A percentile compares a stretch with the other conserved stretches of the same genome.
phyloP scores from a whole-genome alignment of 1,140 invertebrate species.

The Octopus bimaculoides region DNA sequence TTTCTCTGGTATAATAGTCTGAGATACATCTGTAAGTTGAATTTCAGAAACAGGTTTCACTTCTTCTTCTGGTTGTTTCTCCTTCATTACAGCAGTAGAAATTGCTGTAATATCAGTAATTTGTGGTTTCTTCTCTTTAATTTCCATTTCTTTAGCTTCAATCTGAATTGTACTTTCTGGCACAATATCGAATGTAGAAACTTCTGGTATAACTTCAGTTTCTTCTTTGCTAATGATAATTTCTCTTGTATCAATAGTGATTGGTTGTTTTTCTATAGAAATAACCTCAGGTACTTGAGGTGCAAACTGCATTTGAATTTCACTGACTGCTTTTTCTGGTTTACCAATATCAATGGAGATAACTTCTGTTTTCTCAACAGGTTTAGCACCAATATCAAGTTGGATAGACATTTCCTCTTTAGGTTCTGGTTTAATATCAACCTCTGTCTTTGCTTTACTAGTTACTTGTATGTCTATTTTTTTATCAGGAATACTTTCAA shows the following conservation, averaged over 20 bases:
- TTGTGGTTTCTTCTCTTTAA: neutral
- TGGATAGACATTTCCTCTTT: neutral
- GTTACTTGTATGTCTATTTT: neutral
- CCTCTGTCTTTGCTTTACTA: neutral
- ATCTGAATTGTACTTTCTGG: neutral
- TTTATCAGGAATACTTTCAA: neutral
- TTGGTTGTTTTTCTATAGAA: conserved; percentile 17
- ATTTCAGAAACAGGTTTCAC: conserved; percentile 6
- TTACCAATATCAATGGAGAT: conserved; percentile 3
- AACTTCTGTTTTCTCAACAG: neutral
- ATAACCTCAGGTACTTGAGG: conserved; percentile 6
- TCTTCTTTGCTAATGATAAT: conserved; percentile 18
- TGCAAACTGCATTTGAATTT: conserved; percentile 16
- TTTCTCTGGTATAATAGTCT: neutral
- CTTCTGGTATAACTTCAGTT: conserved; percentile 11
- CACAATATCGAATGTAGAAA: neutral
- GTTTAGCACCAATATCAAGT: too few species aligned
- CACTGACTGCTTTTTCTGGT: conserved; percentile 9
- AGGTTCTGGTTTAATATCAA: neutral
- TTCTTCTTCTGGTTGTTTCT: neutral
- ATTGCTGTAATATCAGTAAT: neutral
- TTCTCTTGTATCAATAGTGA: conserved; percentile 18
- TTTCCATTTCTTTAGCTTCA: neutral
- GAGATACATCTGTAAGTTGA: conserved; percentile 6
- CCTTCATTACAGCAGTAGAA: neutral